These are phyloP conservation scores for Amblyjoppa fuscipennis DNA, from an alignment of 2,888 invertebrate genomes.

Conservation along the genomic window DNA sequence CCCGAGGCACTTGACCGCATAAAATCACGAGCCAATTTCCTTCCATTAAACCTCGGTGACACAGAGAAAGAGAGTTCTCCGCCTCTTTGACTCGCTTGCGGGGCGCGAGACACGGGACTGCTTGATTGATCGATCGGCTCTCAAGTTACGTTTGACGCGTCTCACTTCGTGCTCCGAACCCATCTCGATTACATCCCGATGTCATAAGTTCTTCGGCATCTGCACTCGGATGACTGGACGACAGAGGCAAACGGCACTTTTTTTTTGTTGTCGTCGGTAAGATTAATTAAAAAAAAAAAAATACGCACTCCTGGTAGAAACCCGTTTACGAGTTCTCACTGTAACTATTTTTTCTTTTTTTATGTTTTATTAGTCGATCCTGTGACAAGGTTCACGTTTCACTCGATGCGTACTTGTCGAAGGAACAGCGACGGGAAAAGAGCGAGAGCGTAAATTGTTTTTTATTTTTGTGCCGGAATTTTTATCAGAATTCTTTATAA, in stretches of 20 bases:
- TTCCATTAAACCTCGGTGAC: slow-evolving; percentile 49
- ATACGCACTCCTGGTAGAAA: not conserved
- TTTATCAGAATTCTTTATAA: too few species aligned
- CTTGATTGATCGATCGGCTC: slow-evolving; percentile 63
- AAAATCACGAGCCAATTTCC: slow-evolving; percentile 64
- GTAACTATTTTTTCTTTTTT: too few species aligned
- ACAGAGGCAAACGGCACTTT: slow-evolving; percentile 9
- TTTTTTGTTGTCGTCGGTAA: slow-evolving; percentile 2
- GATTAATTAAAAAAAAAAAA: not conserved
- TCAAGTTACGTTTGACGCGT: slow-evolving; percentile 54
- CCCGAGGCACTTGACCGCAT: slow-evolving; percentile 53
- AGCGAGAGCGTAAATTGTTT: too few species aligned
- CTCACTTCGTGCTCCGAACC: slow-evolving; percentile 2
- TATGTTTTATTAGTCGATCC: too few species aligned
- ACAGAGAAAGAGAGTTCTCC: not conserved
- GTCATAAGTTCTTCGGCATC: slow-evolving; percentile 28
- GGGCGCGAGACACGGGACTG: slow-evolving; percentile 31
- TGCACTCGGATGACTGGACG: slow-evolving; percentile 39
- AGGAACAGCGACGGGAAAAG: too few species aligned
- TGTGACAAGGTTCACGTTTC: too few species aligned
- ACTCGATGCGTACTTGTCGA: too few species aligned
- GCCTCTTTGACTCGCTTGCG: slow-evolving; percentile 47
- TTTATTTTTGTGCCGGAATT: too few species aligned
- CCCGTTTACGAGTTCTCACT: not conserved
- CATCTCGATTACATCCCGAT: slow-evolving; percentile 47